These are phyloP conservation scores for Aphelenchoides fujianensis DNA, from an alignment of 1,140 invertebrate genomes.

Conservation along the genomic window DNA sequence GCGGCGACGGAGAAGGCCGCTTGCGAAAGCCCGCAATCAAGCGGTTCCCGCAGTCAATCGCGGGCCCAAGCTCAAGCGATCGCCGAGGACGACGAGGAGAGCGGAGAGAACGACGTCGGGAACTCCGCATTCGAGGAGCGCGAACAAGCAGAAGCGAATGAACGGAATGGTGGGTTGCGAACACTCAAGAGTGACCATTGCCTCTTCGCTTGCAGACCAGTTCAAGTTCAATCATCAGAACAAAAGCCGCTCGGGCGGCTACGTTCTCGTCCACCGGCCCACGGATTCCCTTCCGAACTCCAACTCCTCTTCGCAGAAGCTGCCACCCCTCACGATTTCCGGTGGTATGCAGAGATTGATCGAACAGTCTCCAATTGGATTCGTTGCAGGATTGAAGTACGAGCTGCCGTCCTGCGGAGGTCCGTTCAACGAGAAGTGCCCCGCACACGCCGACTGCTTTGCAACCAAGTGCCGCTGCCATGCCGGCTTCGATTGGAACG, in stretches of 20 bases:
- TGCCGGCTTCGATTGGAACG: not conserved
- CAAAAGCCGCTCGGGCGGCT: not conserved
- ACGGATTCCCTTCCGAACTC: not conserved
- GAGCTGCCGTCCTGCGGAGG: not conserved
- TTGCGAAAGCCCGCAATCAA: not conserved
- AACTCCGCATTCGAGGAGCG: not conserved
- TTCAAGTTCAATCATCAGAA: conserved; percentile 5
- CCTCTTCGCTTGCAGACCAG: not conserved
- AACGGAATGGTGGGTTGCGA: not conserved
- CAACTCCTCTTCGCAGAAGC: not conserved
- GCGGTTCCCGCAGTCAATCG: not conserved
- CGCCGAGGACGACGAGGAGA: not conserved
- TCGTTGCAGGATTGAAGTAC: not conserved
- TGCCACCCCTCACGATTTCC: not conserved
- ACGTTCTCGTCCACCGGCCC: not conserved
- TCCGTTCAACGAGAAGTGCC: not conserved
- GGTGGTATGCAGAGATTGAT: not conserved
- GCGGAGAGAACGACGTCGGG: not conserved
- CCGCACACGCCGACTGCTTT: not conserved
- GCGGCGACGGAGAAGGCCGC: not conserved
- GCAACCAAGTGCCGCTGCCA: not conserved
- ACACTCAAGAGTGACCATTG: not conserved
- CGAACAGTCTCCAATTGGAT: not conserved
- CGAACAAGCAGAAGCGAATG: conserved; percentile 9
- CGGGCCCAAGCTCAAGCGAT: not conserved